Base-by-base conservation (phyloP, 1,140 invertebrate species). In the Meloidogyne floridensis region DNA sequence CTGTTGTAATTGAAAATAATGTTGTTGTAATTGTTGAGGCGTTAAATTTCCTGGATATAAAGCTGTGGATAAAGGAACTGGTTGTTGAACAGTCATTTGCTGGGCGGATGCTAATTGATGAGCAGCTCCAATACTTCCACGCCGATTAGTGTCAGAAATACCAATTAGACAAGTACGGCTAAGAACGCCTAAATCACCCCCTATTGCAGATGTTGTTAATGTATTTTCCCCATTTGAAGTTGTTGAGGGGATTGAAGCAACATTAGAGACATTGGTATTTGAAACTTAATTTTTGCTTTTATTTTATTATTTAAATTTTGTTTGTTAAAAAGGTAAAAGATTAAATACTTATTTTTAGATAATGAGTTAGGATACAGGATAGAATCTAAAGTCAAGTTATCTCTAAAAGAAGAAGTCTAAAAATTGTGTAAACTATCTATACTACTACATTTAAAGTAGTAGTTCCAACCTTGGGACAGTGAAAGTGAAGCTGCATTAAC, bases 151-250 rank as follows among this genome's bases (percentile, higher is more conserved):
- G 20, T 70, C 65, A 20, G 81, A 82, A 70, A 82, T 82, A 43
- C 81, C 81, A 51, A 82, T 82, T 20, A 82, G 53, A 82, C 81
- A 82, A 2, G 71, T 74, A 74, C 71, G 70, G 53, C 77, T 81
- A 15, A 72, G 77, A 71, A 72, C 65, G 11, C 72, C 80, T 65
- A 73, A 65, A 47, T 75, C 80, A 51, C 80, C 74, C 9, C 80
- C 65, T 9, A 56, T 75, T 54, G 80, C 5, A n/a, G 42, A 53
- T 9, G 47, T 20, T 32, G 43, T 80, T 32, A 20, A 65, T 18
- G 56, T 53, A 47, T 73, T 47, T n/a, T 77, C 75, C 0, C 32
- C 15, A 53, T 9, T 77, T 18, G 20, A 56, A 6, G 56, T 65
- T n/a, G 18, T 77, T 77, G 56, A 77, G 15, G 75, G n/a, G 74